Evolutionary conservation across 1,140 invertebrate genomes (phyloP).

Genomic region (Euglossa dilemma): DNA sequence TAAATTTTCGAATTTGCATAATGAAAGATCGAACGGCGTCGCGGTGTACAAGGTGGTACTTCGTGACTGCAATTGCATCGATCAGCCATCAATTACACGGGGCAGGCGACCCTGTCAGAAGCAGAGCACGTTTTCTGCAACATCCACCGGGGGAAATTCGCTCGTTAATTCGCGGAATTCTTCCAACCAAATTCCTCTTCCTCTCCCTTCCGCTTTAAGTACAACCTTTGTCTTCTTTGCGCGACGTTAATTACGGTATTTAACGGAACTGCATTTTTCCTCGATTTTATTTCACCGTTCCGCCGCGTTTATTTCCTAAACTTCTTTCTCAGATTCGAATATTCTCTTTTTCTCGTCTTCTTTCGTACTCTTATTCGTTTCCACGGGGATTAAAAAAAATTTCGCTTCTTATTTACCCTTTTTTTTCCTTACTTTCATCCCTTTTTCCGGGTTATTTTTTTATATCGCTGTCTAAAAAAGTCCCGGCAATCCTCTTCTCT

Average conservation of each 20-base stretch:
- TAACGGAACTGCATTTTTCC: neutral
- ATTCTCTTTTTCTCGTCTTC: neutral
- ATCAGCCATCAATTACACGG: constrained; percentile 38
- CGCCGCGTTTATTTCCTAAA: neutral
- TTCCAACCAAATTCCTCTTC: neutral
- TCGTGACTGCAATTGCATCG: constrained; percentile 37
- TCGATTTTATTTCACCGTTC: too few species aligned
- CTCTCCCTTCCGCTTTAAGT: neutral
- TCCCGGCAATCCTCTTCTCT: too few species aligned
- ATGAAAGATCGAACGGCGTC: constrained; percentile 6
- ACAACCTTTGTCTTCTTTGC: neutral
- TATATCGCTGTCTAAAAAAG: neutral
- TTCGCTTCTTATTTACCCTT: neutral
- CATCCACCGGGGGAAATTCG: neutral
- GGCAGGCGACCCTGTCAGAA: constrained; percentile 12
- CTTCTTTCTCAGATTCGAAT: too few species aligned
- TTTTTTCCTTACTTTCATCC: neutral
- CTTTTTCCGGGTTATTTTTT: neutral
- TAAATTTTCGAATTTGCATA: constrained; percentile 1
- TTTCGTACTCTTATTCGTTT: too few species aligned
- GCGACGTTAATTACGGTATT: neutral
- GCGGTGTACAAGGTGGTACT: constrained; percentile 3
- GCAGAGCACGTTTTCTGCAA: constrained; percentile 19
- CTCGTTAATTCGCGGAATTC: constrained; percentile 18
- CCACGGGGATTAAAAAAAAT: too few species aligned